Evolutionary conservation across 2,888 invertebrate species (phyloP), one percentile per base, ranked within the genome.

Genomic region (Doris montereyensis): DNA sequence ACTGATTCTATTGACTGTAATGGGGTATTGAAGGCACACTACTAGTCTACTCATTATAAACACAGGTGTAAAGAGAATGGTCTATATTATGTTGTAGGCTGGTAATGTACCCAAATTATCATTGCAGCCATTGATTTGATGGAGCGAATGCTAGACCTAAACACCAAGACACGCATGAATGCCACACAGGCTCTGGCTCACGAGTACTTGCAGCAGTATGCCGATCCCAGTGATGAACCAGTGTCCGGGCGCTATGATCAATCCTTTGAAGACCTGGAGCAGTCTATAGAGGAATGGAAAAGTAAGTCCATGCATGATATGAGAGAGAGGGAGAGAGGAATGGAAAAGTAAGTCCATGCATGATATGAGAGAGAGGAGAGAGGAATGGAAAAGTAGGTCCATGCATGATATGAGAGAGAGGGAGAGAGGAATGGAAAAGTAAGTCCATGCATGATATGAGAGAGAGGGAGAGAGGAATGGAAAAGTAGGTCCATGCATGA

Each of bases 201-300:
- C 92, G 94, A 95, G 34, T 99, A 99, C 92, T 93, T 99, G 86
- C 94, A 95, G 94, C 92, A 97, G 91, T 99, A 99, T 93, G 87
- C 90, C 34, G 91, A 91, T 81, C 89, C 89, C 1, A 81, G 85
- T 5, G 97, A 99, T 21, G 99, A 99, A 93, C 98, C 99, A 2
- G 95, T 95, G 10, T 98, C 99, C 92, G 97, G 98, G 92, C 97
- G 97, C 1, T 94, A 94, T 77, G 97, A 98, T 26, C 95, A 95
- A 93, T 97, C 97, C 90, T 98, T 97, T 91, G 98, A 98, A 92
- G 90, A 92, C 52, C 86, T 90, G 84, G 97, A 97, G 88, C 95
- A 97, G 94, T 96, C 97, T 87, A 94, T 97, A 85, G 95, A 96
- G 17, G 97, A 96, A 90, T 99, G 99, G 99, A 97, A 96, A 94